These are phyloP conservation scores for Periphyllus acericola DNA, from an alignment of 2,888 invertebrate species.

Conservation along the genomic window DNA sequence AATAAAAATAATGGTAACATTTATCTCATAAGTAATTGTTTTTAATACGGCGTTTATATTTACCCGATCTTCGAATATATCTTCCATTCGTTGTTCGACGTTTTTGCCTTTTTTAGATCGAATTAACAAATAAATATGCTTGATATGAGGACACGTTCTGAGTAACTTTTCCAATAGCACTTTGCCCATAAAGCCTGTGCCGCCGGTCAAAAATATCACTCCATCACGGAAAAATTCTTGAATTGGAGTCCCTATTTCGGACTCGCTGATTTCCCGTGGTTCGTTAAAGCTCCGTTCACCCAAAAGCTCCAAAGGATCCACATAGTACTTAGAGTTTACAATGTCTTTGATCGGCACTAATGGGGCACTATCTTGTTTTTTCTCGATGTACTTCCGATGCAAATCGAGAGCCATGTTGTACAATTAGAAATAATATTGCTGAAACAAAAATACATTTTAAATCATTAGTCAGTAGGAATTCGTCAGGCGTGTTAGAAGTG, in stretches of 20 bases:
- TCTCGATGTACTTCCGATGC: slow-evolving; percentile 59
- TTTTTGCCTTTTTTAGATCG: slow-evolving; percentile 72
- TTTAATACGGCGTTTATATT: slow-evolving; percentile 51
- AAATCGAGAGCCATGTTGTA: slow-evolving; percentile 62
- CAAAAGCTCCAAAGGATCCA: slow-evolving; percentile 64
- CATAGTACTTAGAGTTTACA: slow-evolving; percentile 63
- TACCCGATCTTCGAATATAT: slow-evolving; percentile 67
- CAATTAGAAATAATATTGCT: background rate
- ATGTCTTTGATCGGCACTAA: slow-evolving; percentile 61
- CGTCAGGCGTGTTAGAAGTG: too few relatives aligned
- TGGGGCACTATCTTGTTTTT: slow-evolving; percentile 40
- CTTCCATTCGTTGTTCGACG: slow-evolving; percentile 69
- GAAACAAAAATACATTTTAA: background rate
- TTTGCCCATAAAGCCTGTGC: slow-evolving; percentile 79
- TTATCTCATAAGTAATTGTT: background rate
- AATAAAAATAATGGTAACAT: background rate
- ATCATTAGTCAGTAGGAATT: too few relatives aligned
- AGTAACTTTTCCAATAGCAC: slow-evolving; percentile 76
- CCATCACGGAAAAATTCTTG: slow-evolving; percentile 76
- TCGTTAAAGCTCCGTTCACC: slow-evolving; percentile 63
- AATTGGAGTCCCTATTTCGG: slow-evolving; percentile 67
- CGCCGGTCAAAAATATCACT: slow-evolving; percentile 84
- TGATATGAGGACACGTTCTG: slow-evolving; percentile 72
- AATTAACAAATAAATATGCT: slow-evolving; percentile 72
- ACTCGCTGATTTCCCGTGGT: slow-evolving; percentile 61